Evolutionary conservation across 2,797 vertebrate genomes (phyloP).

Genomic region (Anolis apletophallus): DNA sequence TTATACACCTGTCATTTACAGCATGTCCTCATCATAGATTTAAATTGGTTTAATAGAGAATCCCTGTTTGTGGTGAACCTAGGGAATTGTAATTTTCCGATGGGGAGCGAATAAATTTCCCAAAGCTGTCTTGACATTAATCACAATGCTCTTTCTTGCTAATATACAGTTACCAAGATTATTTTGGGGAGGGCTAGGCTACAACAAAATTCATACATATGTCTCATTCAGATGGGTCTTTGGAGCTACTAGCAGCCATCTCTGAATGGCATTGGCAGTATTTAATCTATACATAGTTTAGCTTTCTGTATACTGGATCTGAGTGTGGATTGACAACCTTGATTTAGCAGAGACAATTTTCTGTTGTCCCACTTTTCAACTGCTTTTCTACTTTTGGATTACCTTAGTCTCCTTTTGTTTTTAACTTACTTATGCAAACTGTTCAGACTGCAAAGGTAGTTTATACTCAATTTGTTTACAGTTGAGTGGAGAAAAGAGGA

Average conservation of each 20-base stretch:
- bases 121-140: neutral
- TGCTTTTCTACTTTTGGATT: no score
- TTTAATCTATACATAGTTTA: neutral
- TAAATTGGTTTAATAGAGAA: neutral
- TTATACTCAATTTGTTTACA: no score
- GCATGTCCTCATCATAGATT: neutral
- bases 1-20: conserved; percentile 19
- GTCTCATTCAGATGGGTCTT: neutral
- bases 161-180: neutral
- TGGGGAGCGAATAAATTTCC: neutral
- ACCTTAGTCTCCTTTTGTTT: no score
- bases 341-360: no score
- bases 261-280: neutral
- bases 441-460: no score
- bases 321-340: no score
- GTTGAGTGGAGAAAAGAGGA: no score
- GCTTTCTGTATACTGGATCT: neutral
- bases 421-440: no score
- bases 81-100: neutral
- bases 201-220: neutral
- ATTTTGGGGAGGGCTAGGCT: neutral
- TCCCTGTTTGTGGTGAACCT: neutral
- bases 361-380: no score
- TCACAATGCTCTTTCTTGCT: neutral
- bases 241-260: neutral